These are phyloP conservation scores for Semotilus atromaculatus DNA, from an alignment of 2,797 vertebrate species.

Conservation along the genomic window DNA sequence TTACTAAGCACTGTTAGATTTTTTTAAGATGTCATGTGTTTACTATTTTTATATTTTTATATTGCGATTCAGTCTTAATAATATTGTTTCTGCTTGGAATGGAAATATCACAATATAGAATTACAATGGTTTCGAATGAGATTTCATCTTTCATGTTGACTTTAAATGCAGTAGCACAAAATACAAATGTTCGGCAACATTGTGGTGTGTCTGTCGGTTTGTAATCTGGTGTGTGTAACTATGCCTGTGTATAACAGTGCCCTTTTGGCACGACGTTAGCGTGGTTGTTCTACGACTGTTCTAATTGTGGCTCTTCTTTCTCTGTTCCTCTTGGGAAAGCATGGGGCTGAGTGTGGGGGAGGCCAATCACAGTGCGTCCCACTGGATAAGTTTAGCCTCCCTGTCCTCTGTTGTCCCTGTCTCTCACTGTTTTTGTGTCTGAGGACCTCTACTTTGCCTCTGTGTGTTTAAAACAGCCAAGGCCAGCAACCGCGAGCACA, in stretches of 20 bases:
- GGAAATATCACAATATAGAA: not conserved
- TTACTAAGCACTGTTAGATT: not conserved
- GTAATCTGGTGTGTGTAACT: slow-evolving; percentile 39
- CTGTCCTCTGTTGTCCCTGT: slow-evolving; percentile 40
- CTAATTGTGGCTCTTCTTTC: slow-evolving; percentile 54
- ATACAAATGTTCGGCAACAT: not conserved
- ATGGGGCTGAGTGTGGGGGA: slow-evolving; percentile 61
- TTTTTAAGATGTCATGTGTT: not conserved
- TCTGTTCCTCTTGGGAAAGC: slow-evolving; percentile 63
- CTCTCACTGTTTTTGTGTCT: slow-evolving; percentile 46
- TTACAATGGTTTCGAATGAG: not conserved
- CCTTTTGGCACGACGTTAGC: slow-evolving; percentile 1
- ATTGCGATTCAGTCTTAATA: not conserved
- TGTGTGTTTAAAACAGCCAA: slow-evolving; percentile 66
- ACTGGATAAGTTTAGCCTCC: slow-evolving; percentile 56
- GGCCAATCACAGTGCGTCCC: slow-evolving; percentile 42
- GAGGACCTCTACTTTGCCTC: slow-evolving; percentile 59
- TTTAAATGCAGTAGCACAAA: slow-evolving; percentile 25
- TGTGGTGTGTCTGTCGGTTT: slow-evolving; percentile 37
- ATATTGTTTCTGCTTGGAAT: not conserved
- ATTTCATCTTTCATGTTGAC: slow-evolving; percentile 45
- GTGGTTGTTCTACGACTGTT: slow-evolving; percentile 46
- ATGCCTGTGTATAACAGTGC: slow-evolving; percentile 44
- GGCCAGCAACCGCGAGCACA: slow-evolving; percentile 65
- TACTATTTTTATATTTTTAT: not conserved